phyloP scores from a whole-genome alignment of 2,888 invertebrate genomes.

The Creontiades dilutus region DNA sequence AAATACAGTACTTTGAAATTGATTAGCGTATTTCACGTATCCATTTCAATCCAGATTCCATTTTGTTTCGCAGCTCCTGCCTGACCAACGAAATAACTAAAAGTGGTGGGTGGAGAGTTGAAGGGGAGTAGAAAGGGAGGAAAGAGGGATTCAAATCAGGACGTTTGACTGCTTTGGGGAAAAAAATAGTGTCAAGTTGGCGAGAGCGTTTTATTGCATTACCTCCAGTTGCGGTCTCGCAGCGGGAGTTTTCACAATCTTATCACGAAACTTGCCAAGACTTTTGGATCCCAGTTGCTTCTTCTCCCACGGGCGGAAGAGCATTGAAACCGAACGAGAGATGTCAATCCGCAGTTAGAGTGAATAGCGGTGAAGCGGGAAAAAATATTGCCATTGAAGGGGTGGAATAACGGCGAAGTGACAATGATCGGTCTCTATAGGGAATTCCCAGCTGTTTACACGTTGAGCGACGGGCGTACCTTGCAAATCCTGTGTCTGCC shows the following conservation, averaged over 20 bases:
- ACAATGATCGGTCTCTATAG: too few species aligned
- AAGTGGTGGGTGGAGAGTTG: background rate
- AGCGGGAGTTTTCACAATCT: constrained; percentile 25
- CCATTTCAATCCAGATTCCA: too few species aligned
- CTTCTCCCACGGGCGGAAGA: constrained; percentile 15
- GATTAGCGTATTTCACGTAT: too few species aligned
- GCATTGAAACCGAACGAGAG: background rate
- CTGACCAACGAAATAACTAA: background rate
- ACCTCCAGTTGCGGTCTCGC: constrained; percentile 6
- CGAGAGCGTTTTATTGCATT: constrained; percentile 33
- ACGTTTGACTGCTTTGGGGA: background rate
- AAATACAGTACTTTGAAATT: too few species aligned
- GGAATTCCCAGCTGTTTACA: too few species aligned
- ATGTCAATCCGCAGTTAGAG: background rate
- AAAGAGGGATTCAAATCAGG: background rate
- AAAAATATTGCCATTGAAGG: background rate
- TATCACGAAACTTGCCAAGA: background rate
- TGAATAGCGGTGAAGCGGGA: background rate
- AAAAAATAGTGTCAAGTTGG: background rate
- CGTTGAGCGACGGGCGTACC: too few species aligned
- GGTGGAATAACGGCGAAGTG: background rate
- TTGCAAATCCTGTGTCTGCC: too few species aligned
- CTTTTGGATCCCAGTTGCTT: constrained; percentile 31
- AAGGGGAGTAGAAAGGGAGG: background rate
- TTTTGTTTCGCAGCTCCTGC: too few species aligned